Conservation (phyloP, 2,113 vertebrate genomes). For the Elephantulus edwardii region DNA sequence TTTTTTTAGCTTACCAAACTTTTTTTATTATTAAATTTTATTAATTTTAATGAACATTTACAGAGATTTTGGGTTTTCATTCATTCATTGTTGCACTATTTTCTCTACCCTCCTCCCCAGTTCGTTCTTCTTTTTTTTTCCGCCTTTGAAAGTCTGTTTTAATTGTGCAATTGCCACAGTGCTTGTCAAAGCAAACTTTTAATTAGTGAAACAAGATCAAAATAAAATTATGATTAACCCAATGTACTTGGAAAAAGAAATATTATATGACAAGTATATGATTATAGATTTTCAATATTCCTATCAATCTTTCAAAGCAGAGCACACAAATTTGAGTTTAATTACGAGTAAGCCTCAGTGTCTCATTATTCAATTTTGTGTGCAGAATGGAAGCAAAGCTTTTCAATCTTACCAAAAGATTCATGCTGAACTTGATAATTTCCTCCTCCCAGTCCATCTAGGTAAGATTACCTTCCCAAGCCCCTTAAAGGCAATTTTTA, state of each 20-base stretch:
- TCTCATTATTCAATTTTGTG: background rate
- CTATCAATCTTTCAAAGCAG: background rate
- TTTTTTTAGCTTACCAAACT: too few species aligned
- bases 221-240: background rate
- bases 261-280: background rate
- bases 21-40: too few species aligned
- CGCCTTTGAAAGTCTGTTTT: too few species aligned
- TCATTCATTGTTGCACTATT: too few species aligned
- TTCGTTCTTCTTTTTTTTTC: too few species aligned
- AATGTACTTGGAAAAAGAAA: background rate
- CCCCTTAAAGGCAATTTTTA: background rate
- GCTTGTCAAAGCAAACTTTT: conserved; percentile 13
- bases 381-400: background rate
- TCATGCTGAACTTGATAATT: background rate
- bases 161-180: too few species aligned
- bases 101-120: too few species aligned
- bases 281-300: conserved; percentile 11
- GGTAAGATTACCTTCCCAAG: background rate
- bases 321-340: background rate
- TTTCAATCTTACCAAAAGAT: background rate
- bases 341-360: background rate
- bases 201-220: background rate
- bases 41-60: too few species aligned
- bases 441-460: too few species aligned
- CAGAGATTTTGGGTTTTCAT: too few species aligned